phyloP scores from a whole-genome alignment of 1,140 invertebrate genomes.

The Tetragonula clypearis region DNA sequence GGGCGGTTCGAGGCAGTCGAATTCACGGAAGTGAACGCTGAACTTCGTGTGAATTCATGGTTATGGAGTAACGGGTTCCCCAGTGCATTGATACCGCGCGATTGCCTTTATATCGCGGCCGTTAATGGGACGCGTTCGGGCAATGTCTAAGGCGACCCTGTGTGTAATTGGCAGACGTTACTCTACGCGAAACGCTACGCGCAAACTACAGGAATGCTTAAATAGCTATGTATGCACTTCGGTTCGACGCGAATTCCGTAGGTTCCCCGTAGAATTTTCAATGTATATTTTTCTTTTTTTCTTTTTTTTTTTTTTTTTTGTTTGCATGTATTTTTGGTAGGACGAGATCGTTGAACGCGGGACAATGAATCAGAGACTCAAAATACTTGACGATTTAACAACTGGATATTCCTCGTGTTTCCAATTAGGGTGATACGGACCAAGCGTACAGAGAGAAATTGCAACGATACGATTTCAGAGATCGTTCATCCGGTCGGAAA shows the following conservation, averaged over 20 bases:
- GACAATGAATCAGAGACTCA: no score
- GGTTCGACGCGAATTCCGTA: not conserved
- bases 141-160: not conserved
- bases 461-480: not conserved
- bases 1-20: constrained; percentile 1
- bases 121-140: constrained; percentile 13
- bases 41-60: constrained; percentile 30
- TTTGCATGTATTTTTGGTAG: no score
- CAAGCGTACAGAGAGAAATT: no score
- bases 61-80: constrained; percentile 21
- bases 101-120: constrained; percentile 4
- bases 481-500: not conserved
- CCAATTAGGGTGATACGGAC: no score
- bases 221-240: not conserved
- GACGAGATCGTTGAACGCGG: no score
- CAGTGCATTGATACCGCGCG: constrained; percentile 7
- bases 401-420: no score
- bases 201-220: not conserved
- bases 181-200: not conserved
- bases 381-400: no score
- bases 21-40: constrained; percentile 20
- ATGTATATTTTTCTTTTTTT: no score
- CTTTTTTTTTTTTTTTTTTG: no score
- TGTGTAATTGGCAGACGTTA: constrained; percentile 19
- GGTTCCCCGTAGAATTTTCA: not conserved